These are phyloP conservation scores for Hydriomena furcata DNA, from an alignment of 2,888 invertebrate genomes.

Conservation along the genomic window DNA sequence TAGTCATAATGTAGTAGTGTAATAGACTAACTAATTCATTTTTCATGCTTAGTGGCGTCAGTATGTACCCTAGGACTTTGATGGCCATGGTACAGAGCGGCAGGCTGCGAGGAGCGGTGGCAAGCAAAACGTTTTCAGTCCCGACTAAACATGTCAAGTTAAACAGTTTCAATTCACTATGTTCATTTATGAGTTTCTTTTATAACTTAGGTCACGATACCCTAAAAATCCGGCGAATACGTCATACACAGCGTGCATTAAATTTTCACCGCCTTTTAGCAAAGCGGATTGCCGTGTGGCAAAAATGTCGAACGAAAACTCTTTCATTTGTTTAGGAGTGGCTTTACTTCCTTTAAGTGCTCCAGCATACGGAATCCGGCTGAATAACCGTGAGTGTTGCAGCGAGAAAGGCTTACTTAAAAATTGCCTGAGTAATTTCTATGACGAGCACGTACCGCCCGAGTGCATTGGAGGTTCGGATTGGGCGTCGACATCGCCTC, in stretches of 20 bases:
- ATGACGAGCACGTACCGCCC: slow-evolving; percentile 76
- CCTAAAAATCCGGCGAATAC: slow-evolving; percentile 39
- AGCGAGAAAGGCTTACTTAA: slow-evolving; percentile 76
- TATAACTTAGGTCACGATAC: slow-evolving; percentile 23
- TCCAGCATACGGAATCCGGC: slow-evolving; percentile 63
- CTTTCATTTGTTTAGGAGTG: slow-evolving; percentile 79
- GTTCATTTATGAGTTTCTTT: too few species aligned
- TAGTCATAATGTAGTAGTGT: too few species aligned
- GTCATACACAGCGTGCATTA: slow-evolving; percentile 66
- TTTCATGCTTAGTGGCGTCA: too few species aligned
- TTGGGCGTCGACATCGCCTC: slow-evolving; percentile 46
- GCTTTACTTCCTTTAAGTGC: slow-evolving; percentile 76
- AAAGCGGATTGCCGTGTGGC: slow-evolving; percentile 69
- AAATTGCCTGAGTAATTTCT: slow-evolving; percentile 76
- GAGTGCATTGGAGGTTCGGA: slow-evolving; percentile 67
- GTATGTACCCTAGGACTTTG: too few species aligned
- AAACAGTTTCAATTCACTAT: too few species aligned
- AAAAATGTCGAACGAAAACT: slow-evolving; percentile 67
- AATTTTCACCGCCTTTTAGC: slow-evolving; percentile 72
- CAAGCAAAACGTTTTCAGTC: too few species aligned
- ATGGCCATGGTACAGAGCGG: too few species aligned
- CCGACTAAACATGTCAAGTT: too few species aligned
- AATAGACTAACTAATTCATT: too few species aligned
- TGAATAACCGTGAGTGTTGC: slow-evolving; percentile 77
- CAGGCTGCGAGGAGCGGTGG: too few species aligned